Evolutionary conservation across 1,140 invertebrate genomes (phyloP).

Genomic region (Zaprionus lachaisei): DNA sequence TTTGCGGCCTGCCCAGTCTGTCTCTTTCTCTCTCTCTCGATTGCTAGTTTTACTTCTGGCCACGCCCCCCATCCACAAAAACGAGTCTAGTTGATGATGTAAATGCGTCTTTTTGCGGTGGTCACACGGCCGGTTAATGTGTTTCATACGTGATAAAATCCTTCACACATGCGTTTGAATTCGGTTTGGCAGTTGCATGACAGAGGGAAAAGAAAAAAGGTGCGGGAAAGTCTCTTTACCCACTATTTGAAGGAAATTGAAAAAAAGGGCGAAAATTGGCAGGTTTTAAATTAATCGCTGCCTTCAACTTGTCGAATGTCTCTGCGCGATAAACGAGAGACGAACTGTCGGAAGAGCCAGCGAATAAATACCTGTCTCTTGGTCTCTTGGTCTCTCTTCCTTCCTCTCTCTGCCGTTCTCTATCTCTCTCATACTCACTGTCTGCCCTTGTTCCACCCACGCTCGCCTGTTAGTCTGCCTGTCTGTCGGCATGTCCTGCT

Average conservation of each 20-base stretch:
- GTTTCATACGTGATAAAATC: conserved; percentile 67
- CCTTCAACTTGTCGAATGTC: conserved; percentile 56
- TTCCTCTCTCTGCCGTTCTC: neutral
- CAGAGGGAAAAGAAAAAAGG: neutral
- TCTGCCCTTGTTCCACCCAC: neutral
- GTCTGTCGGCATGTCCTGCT: conserved; percentile 35
- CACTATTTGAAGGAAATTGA: neutral
- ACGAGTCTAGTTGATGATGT: conserved; percentile 20
- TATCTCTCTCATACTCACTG: neutral
- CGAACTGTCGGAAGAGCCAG: conserved; percentile 33
- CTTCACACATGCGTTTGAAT: conserved; percentile 32
- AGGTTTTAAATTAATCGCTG: conserved; percentile 66
- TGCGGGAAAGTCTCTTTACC: neutral
- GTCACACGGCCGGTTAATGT: conserved; percentile 47
- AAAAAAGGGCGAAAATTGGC: conserved; percentile 55
- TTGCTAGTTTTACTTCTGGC: neutral
- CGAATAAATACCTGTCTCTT: conserved; percentile 44
- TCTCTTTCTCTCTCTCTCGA: neutral
- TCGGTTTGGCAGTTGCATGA: conserved; percentile 43
- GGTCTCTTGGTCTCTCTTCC: conserved; percentile 4
- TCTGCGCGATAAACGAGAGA: conserved; percentile 52
- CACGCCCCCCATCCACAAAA: neutral
- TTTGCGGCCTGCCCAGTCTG: conserved; percentile 16
- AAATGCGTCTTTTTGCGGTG: conserved; percentile 36
- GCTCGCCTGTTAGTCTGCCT: neutral